These are phyloP conservation scores for Drosophila seguyi DNA, from an alignment of 1,140 invertebrate species.

Conservation along the genomic window DNA sequence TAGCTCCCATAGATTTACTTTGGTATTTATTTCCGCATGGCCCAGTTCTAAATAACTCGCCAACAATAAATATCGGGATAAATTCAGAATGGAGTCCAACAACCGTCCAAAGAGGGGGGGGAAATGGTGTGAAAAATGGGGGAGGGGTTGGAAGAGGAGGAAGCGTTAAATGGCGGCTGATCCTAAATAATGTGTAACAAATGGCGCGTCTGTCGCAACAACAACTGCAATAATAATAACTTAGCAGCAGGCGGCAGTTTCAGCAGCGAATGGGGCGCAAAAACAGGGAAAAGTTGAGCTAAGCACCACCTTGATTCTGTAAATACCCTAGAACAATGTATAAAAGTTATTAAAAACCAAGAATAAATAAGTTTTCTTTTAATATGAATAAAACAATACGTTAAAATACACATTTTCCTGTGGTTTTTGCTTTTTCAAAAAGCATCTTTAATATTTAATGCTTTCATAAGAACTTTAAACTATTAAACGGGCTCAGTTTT, in stretches of 20 bases:
- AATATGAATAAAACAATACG: not conserved
- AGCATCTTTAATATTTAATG: not conserved
- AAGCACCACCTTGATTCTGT: not conserved
- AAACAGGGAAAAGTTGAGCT: not conserved
- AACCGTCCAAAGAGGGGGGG: not conserved
- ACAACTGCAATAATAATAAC: slow-evolving; percentile 75
- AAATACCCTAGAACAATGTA: not conserved
- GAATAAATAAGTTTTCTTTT: not conserved
- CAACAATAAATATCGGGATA: slow-evolving; percentile 65
- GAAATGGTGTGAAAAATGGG: not conserved
- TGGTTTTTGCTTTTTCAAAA: not conserved
- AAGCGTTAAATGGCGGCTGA: slow-evolving; percentile 31
- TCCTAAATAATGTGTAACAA: slow-evolving; percentile 80
- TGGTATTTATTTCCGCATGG: slow-evolving; percentile 71
- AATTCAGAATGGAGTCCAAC: slow-evolving; percentile 49
- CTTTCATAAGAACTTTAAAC: too few relatives aligned
- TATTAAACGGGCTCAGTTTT: not conserved
- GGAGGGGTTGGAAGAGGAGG: slow-evolving; percentile 5
- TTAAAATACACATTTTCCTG: not conserved
- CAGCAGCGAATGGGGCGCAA: slow-evolving; percentile 9
- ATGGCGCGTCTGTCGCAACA: slow-evolving; percentile 73
- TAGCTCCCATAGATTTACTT: slow-evolving; percentile 37
- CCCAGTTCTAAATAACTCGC: slow-evolving; percentile 56
- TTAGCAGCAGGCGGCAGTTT: slow-evolving; percentile 40
- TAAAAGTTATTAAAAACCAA: not conserved